Percentiles rank a stretch among this genome's conserved stretches.
phyloP scores from a whole-genome alignment of 2,888 invertebrate species.

The Melangyna quadrimaculata region DNA sequence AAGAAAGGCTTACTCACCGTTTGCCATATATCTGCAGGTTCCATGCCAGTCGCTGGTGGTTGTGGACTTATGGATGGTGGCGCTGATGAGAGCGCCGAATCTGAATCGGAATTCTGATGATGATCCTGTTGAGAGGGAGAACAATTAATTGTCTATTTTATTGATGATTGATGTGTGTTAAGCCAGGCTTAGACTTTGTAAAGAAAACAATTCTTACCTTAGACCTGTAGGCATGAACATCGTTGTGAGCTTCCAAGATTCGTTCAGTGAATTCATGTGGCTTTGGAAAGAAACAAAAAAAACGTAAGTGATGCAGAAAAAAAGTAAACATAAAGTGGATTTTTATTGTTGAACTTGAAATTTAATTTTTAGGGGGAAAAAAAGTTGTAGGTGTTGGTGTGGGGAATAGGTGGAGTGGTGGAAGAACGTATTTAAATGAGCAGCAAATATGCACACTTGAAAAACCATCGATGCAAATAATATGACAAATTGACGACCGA shows the following conservation, averaged over 20 bases:
- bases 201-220: conserved; percentile 75
- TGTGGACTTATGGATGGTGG: conserved; percentile 87
- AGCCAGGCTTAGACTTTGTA: background rate
- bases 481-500: conserved; percentile 35
- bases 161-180: conserved; percentile 47
- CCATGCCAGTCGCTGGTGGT: conserved; percentile 81
- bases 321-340: background rate
- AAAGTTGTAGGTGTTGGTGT: background rate
- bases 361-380: background rate
- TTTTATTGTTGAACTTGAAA: conserved; percentile 62
- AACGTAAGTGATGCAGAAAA: background rate
- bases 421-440: conserved; percentile 28
- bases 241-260: conserved; percentile 74
- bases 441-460: background rate
- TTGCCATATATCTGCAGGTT: conserved; percentile 80
- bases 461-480: conserved; percentile 53
- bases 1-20: conserved; percentile 75
- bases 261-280: conserved; percentile 75
- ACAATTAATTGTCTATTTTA: conserved; percentile 32
- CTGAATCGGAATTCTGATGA: conserved; percentile 83
- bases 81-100: conserved; percentile 87
- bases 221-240: conserved; percentile 75
- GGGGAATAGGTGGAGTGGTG: too few relatives aligned
- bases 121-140: conserved; percentile 73
- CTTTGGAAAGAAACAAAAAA: conserved; percentile 64